phyloP scores from a whole-genome alignment of 2,797 vertebrate species.

The Thaleichthys pacificus region DNA sequence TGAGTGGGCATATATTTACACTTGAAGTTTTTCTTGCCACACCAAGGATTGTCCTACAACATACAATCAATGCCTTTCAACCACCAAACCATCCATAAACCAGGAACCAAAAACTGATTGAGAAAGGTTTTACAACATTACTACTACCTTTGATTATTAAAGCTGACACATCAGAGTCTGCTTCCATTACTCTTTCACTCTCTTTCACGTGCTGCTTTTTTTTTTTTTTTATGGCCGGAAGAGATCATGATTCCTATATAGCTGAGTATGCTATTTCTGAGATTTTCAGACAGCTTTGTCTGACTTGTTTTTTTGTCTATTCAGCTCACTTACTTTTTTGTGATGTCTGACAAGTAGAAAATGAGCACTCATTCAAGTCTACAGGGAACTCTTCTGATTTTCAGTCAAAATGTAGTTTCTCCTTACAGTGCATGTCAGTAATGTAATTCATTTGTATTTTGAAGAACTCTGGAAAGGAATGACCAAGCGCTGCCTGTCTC shows the following conservation, averaged over 20 bases:
- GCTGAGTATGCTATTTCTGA: neutral
- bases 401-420: conserved; percentile 9
- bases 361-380: conserved; percentile 1
- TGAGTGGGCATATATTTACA: neutral
- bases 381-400: conserved; percentile 5
- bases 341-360: conserved; percentile 14
- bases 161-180: neutral
- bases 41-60: neutral
- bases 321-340: conserved; percentile 15
- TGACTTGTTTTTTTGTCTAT: conserved; percentile 12
- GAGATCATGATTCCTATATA: conserved; percentile 27
- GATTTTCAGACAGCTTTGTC: conserved; percentile 16
- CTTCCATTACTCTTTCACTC: conserved; percentile 11
- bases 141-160: conserved; percentile 8
- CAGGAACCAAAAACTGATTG: too few species aligned
- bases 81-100: too few species aligned
- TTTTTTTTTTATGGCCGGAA: conserved; percentile 16
- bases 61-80: neutral
- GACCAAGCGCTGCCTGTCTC: conserved; percentile 50
- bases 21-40: neutral
- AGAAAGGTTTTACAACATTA: too few species aligned
- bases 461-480: conserved; percentile 56
- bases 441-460: conserved; percentile 14
- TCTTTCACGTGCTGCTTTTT: neutral
- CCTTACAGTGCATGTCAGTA: neutral